Conservation (phyloP, 2,888 invertebrate genomes). For the Caenorhabditis sp. region DNA sequence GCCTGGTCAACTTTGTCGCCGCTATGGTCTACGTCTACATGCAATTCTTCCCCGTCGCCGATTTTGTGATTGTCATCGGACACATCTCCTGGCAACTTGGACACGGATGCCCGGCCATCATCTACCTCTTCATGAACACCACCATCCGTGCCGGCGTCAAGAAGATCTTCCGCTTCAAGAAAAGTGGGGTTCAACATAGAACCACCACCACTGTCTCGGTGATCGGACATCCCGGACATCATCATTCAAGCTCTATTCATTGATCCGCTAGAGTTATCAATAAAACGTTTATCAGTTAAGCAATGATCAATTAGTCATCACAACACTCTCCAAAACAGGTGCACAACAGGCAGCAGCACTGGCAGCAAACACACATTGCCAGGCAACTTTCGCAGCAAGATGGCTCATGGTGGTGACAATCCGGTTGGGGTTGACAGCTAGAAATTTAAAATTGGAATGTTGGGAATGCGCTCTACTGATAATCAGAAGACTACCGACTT, state of each 20-base stretch:
- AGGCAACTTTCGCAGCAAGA: constrained; percentile 45
- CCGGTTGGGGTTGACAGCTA: constrained; percentile 46
- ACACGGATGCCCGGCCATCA: constrained; percentile 68
- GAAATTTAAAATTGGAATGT: background rate
- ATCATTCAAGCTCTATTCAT: constrained; percentile 52
- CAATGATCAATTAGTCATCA: no score
- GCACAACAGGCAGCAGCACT: constrained; percentile 23
- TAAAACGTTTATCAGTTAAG: background rate
- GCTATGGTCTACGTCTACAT: constrained; percentile 72
- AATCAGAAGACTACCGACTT: background rate
- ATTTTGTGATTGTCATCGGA: constrained; percentile 68
- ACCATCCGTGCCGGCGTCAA: constrained; percentile 63
- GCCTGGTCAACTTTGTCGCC: constrained; percentile 66
- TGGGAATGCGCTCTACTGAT: background rate
- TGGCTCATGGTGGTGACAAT: constrained; percentile 37
- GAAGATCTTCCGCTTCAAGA: constrained; percentile 34
- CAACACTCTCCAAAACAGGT: constrained; percentile 20
- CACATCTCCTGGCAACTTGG: constrained; percentile 72
- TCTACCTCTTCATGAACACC: constrained; percentile 69
- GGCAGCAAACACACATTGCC: constrained; percentile 31
- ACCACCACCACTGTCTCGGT: constrained; percentile 33
- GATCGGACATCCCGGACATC: constrained; percentile 25
- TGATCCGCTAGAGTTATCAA: no score
- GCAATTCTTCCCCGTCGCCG: constrained; percentile 70
- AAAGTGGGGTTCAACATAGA: background rate